Conservation (phyloP, 2,888 invertebrate species). For the Autographa gamma region DNA sequence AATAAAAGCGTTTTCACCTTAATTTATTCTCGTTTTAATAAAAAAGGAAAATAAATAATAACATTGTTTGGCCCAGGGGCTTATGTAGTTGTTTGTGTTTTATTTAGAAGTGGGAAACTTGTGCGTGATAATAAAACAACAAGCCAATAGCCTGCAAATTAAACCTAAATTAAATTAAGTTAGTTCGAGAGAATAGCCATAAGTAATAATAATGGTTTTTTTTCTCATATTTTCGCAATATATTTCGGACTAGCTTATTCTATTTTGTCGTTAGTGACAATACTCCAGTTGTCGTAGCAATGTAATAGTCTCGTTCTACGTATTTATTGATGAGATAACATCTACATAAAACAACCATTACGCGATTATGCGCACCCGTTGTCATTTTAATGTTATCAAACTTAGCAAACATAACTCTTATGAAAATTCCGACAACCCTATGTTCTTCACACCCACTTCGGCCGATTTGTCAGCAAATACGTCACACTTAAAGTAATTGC, state of each 20-base stretch:
- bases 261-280: background rate
- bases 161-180: background rate
- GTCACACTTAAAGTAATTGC: slow-evolving; percentile 8
- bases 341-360: slow-evolving; percentile 38
- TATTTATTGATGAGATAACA: slow-evolving; percentile 39
- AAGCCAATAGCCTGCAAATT: background rate
- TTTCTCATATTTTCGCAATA: background rate
- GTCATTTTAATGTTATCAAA: slow-evolving; percentile 26
- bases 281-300: background rate
- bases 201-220: background rate
- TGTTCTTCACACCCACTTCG: background rate
- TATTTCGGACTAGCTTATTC: background rate
- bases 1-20: background rate
- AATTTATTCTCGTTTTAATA: background rate
- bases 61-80: background rate
- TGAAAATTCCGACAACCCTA: background rate
- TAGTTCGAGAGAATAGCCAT: background rate
- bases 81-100: background rate
- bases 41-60: background rate
- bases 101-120: background rate
- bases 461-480: background rate
- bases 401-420: slow-evolving; percentile 5
- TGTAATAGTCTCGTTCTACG: slow-evolving; percentile 12
- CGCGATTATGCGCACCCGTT: slow-evolving; percentile 24
- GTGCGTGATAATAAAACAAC: background rate